Evolutionary conservation across 2,113 vertebrate genomes (phyloP).

Genomic region (Proteles cristata): DNA sequence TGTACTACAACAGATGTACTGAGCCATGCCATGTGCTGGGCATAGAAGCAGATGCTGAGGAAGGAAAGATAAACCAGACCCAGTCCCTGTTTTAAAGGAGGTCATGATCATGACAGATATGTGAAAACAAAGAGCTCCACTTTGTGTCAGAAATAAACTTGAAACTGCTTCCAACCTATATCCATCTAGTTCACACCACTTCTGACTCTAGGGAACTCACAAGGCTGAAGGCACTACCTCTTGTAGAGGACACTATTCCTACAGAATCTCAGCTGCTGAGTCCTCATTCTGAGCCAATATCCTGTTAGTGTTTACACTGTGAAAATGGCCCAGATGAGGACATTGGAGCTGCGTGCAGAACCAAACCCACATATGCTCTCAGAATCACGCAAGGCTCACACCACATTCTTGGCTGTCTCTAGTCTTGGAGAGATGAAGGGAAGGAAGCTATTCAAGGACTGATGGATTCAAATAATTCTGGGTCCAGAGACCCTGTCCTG

Average conservation of each 20-base stretch:
- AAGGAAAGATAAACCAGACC: neutral
- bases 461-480: neutral
- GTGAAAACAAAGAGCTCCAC: neutral
- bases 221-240: neutral
- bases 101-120: neutral
- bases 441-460: neutral
- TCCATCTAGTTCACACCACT: neutral
- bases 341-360: constrained; percentile 45
- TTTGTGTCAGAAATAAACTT: neutral
- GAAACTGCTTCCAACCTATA: neutral
- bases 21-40: neutral
- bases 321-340: constrained; percentile 40
- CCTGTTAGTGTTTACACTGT: neutral
- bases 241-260: neutral
- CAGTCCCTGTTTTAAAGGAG: neutral
- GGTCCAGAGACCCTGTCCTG: neutral
- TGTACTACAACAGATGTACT: neutral
- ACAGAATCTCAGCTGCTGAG: neutral
- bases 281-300: neutral
- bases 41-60: neutral
- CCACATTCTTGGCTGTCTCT: constrained; percentile 38
- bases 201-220: neutral
- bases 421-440: neutral
- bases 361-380: neutral
- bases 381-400: neutral